Evolutionary conservation across 2,888 invertebrate genomes (phyloP), one percentile per base, ranked within the genome.

Genomic region (Luperina testacea): DNA sequence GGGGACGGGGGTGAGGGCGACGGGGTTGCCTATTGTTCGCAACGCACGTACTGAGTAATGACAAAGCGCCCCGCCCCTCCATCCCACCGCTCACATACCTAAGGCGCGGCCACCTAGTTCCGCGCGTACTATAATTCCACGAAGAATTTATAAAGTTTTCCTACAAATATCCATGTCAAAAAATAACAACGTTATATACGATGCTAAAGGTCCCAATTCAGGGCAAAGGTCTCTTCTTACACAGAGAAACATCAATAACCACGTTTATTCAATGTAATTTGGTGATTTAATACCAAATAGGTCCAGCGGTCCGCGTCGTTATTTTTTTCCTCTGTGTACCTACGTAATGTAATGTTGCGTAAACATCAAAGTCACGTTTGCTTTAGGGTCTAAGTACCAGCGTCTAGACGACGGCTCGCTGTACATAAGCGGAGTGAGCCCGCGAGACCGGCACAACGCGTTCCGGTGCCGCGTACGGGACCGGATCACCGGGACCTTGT

Each of bases 401-500:
- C 97, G 98, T 73, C 96, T 99, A 83, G 97, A 98, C 88, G 98
- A 98, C 92, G 99, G 99, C 27, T 98, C 98, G 89, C 96, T 99
- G 86, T 98, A 98, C 96, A 98, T 99, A 93, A 98, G 98, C 93
- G 97, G 98, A 90, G 98, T 98, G 82, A 98, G 98, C 80, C 97
- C 98, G 75, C 97, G 97, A 86, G 99, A 99, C 95, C 98, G 98
- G 78, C 98, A 98, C 95, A 98, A 98, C 92, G 97, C 97, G 88
- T 99, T 98, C 96, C 98, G 98, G 85, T 99, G 99, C 94, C 97
- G 98, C 77, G 98, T 98, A 38, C 97, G 98, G 80, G 98, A 99
- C 96, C 97, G 98, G 88, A 97, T 99, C 90, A 98, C 99, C 83
- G 98, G 97, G 86, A 97, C 97, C 90, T 97, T 97, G 81, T 97